Base-by-base conservation (phyloP, 2,888 invertebrate genomes). In the Mylabris sibirica region DNA sequence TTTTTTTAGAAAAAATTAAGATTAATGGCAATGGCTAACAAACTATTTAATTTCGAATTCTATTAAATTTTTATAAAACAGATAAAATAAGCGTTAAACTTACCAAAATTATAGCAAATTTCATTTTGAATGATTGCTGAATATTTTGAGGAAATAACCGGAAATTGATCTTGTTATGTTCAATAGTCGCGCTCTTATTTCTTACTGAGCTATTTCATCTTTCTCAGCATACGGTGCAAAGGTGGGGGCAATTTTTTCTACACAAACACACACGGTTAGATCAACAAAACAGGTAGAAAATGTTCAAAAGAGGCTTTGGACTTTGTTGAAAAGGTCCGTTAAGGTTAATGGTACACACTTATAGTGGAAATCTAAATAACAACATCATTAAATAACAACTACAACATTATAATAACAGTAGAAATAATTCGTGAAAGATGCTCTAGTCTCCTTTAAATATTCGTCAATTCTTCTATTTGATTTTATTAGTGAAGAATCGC, bases 171-270 rank as follows among this genome's bases (percentile, higher is more conserved):
- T 64, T 11, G 63, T 12, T 66, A 63, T 67, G 66, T 66, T 69
- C 24, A 63, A 60, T 65, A 63, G 41, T 30, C 69, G 69, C 73
- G 72, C 53, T 65, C 72, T 73, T 71, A 64, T 65, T 67, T 73
- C 73, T 73, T 69, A 76, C 76, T 76, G 76, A 73, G 73, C 73
- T 70, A 71, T 72, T 76, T 73, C 70, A 72, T 75, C 72, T 72
- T 75, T 72, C 72, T 72, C 68, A 71, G 66, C 60, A 65, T 70
- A 64, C 61, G 63, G 41, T 62, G 0, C 5, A 12, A 17, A 17
- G 17, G 61, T 35, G 38, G 66, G 66, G 61, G 41, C 41, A 17
- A 61, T 62, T 24, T n/a, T 14, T 26, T 22, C 11, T 44, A 22
- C 35, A 38, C 61, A 57, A 35, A 63, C 49, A 41, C 38, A 41